A percentile compares a stretch with the other conserved stretches of the same genome.
Evolutionary conservation across 2,113 vertebrate species (phyloP).

Genomic region (Bolborhynchus lineola): DNA sequence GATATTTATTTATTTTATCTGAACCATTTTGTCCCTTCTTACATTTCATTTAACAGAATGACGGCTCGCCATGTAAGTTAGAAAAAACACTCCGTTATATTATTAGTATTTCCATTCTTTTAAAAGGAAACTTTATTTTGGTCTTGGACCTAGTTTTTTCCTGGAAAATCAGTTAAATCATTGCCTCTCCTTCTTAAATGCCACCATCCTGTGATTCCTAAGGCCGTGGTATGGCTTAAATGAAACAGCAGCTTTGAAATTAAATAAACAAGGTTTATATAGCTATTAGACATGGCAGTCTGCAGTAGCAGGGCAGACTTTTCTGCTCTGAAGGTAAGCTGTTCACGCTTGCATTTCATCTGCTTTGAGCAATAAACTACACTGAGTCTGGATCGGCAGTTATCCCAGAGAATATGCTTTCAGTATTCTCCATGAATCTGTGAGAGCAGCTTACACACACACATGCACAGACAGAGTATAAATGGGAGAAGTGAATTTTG

Average conservation of each 20-base stretch:
- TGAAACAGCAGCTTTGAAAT: conserved; percentile 52
- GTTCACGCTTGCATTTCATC: background rate
- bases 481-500: background rate
- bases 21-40: background rate
- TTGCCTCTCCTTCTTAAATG: conserved; percentile 20
- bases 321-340: conserved; percentile 15
- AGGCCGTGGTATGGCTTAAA: background rate
- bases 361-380: background rate
- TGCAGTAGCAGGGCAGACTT: conserved; percentile 10
- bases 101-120: background rate
- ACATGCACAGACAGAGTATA: background rate
- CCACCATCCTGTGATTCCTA: conserved; percentile 16
- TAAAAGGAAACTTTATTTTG: conserved; percentile 4
- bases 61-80: background rate
- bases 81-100: background rate
- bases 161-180: conserved; percentile 31
- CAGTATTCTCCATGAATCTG: background rate
- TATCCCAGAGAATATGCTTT: background rate
- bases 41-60: background rate
- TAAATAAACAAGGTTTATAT: conserved; percentile 23
- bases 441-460: background rate
- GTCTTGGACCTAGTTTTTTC: background rate
- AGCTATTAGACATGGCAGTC: conserved; percentile 8
- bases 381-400: background rate
- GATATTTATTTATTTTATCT: conserved; percentile 12